Evolutionary conservation across 2,888 invertebrate genomes (phyloP), one percentile per base, ranked within the genome.

Genomic region (Trypoxylon attenuatum): DNA sequence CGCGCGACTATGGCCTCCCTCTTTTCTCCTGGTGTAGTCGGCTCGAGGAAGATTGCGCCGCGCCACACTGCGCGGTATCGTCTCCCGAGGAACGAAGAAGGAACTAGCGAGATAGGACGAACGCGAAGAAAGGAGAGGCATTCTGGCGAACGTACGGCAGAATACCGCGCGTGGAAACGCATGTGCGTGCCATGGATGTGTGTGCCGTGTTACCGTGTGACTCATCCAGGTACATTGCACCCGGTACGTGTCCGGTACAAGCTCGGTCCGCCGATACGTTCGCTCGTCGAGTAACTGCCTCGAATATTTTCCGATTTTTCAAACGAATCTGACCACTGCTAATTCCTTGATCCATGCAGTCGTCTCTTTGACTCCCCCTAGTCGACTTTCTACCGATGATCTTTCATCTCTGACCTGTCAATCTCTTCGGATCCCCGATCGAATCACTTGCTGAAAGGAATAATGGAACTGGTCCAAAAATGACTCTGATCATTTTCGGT

Each of bases 161-260:
- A 33, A 13, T 54, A 49, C 49, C 61, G 60, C 63, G 50, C 51
- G 39, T 41, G 68, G 38, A 62, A 42, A 54, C 57, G 50, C 60
- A 33, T 33, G 13, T 33, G 64, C 65, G 64, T 59, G 64, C 42
- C 46, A 49, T 64, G 67, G 71, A 63, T 53, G 54, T 61, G 55
- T 59, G 67, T 69, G 54, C 42, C 58, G 46, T 73, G 74, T 76
- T 78, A 73, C 72, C 73, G 71, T 76, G 73, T 82, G 81, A 81
- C 80, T 82, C 81, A 81, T 80, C 74, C 82, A 82, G 81, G 83
- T 83, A 82, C 83, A 74, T 83, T 83, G 83, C 83, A 83, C 82
- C 77, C 82, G 72, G 72, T 75, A 75, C 78, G 75, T 76, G 77
- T 77, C 76, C 77, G 73, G 75, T 78, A 69, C 69, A 65, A 69